Conservation (phyloP, 2,113 vertebrate species). For the Muntiacus muntjak region DNA sequence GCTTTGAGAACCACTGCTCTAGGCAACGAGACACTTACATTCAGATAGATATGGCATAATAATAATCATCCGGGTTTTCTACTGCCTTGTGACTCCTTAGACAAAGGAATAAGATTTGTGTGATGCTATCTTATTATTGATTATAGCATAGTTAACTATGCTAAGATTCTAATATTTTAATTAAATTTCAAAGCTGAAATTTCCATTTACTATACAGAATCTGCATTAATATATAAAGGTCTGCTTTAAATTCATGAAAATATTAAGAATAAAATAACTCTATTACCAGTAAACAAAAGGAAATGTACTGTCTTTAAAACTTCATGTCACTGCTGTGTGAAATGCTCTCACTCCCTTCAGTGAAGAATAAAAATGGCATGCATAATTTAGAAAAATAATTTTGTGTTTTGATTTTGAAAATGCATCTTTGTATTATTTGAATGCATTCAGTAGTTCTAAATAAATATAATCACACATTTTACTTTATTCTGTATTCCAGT, state of each 20-base stretch:
- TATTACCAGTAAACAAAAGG: not conserved
- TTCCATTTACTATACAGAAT: not conserved
- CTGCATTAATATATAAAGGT: not conserved
- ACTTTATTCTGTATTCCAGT: not conserved
- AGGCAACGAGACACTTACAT: fast-evolving
- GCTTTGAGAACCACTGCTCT: not conserved
- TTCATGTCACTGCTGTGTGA: not conserved
- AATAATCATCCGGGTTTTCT: not conserved
- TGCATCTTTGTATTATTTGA: not conserved
- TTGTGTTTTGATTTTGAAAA: conserved; percentile 1
- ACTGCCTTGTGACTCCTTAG: not conserved
- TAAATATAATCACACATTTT: not conserved
- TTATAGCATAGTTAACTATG: not conserved
- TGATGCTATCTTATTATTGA: not conserved
- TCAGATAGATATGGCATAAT: not conserved
- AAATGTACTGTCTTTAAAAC: not conserved
- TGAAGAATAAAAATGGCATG: not conserved
- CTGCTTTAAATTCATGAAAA: not conserved
- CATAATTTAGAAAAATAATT: not conserved
- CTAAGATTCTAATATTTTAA: not conserved
- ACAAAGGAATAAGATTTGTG: not conserved
- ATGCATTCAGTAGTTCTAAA: not conserved
- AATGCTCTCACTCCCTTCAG: not conserved
- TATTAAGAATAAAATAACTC: not conserved
- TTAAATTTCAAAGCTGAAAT: not conserved